A percentile compares a stretch with the other conserved stretches of the same genome.
These are phyloP conservation scores for Uria lomvia DNA, from an alignment of 2,113 vertebrate species.

Conservation along the genomic window DNA sequence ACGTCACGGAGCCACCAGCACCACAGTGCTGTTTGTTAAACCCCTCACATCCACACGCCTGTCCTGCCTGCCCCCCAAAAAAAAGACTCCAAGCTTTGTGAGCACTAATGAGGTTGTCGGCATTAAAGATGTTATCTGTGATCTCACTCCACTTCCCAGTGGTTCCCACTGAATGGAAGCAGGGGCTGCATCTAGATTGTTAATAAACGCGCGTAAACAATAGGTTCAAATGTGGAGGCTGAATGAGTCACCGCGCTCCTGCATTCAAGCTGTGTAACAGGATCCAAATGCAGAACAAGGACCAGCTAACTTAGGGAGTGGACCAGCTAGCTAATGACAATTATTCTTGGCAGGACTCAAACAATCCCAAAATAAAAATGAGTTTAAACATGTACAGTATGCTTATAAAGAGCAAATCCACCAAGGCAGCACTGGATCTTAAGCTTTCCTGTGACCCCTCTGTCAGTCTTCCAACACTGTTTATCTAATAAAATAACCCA, in stretches of 20 bases:
- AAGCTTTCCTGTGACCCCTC: neutral
- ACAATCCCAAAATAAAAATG: neutral
- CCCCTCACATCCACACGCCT: neutral
- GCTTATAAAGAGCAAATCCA: neutral
- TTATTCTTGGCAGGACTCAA: conserved; percentile 7
- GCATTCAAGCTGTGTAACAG: neutral
- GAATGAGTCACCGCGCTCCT: neutral
- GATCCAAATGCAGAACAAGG: neutral
- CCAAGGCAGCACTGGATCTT: neutral
- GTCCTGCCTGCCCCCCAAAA: neutral
- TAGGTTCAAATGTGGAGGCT: neutral
- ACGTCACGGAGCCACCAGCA: rapidly evolving
- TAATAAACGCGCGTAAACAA: neutral
- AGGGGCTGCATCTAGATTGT: neutral
- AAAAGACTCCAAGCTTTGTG: neutral
- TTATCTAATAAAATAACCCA: neutral
- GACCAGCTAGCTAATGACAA: neutral
- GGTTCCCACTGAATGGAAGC: neutral
- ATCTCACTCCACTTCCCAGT: neutral
- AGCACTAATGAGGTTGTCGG: rapidly evolving
- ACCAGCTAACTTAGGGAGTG: conserved; percentile 10
- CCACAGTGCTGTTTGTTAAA: neutral
- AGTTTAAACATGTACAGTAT: neutral
- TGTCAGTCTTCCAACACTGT: neutral
- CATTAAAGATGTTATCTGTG: neutral